Base-by-base conservation (phyloP, 2,113 vertebrate genomes). In the Zosterops borbonicus region DNA sequence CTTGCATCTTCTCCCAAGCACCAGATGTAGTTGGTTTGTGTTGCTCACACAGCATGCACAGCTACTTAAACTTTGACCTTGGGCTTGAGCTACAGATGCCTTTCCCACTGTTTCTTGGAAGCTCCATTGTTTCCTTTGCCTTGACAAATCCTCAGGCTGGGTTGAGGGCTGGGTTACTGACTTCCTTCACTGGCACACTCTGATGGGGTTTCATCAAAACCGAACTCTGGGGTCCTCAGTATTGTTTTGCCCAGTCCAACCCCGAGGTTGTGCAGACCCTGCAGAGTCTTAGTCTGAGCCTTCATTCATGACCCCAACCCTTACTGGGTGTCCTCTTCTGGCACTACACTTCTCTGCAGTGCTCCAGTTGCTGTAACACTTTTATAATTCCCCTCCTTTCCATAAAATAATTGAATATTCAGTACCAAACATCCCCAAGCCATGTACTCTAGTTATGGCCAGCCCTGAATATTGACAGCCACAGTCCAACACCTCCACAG, bases 351-450 rank as follows among this genome's bases (percentile, higher is more conserved):
- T 86, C 29, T 50, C 86, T 23, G 41, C 24, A 64, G 52, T 25
- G 8, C 52, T 93, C 39, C 33, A 17, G 52, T 37, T 70, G 52
- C 47, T 56, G 11, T 56, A 91, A 63, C 46, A 23, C 49, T 90
- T 89, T 69, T 28, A 37, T 63, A 91, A 88, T 74, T 81, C 84
- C 52, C 44, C 22, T 87, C 14, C 11, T 94, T 85, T 79, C 23
- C 65, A 49, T 91, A 84, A 92, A 75, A 41, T 84, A 84, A 71
- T 64, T 84, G 64, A 74, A 81, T 93, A 89, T 82, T 92, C 76
- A 92, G 22, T 64, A 75, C 73, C 64, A 91, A 94, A 95, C 60
- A 81, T 35, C 80, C 86, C 80, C 49, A 81, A 56, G 83, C 64
- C 73, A 64, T 14, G 9, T 59, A 64, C 19, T 78, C 47, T 49